phyloP scores from a whole-genome alignment of 2,113 vertebrate species.

The Rhineura floridana region DNA sequence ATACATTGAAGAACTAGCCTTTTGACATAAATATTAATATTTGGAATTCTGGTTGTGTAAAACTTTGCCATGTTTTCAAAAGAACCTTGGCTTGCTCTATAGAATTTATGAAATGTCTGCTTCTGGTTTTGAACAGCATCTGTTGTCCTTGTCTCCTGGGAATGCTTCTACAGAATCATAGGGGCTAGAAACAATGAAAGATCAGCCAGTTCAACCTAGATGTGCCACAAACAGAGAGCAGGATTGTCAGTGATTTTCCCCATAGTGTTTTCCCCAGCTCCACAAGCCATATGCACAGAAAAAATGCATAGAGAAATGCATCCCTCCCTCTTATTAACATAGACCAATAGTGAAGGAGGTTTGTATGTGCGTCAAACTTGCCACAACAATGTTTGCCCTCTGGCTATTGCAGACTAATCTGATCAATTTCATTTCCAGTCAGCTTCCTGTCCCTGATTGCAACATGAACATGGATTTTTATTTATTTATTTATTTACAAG shows the following conservation, averaged over 20 bases:
- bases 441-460: too few species aligned
- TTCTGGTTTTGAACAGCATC: not conserved
- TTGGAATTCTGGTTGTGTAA: slow-evolving; percentile 33
- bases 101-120: not conserved
- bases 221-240: not conserved
- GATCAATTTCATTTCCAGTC: not conserved
- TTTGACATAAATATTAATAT: slow-evolving; percentile 21
- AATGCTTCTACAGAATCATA: not conserved
- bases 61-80: not conserved
- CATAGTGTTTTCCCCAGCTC: not conserved
- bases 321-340: not conserved
- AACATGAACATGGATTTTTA: too few species aligned
- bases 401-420: not conserved
- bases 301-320: not conserved
- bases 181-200: not conserved
- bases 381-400: not conserved
- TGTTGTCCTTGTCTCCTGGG: not conserved
- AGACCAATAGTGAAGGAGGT: not conserved
- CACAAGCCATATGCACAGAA: not conserved
- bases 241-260: too few species aligned
- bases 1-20: not conserved
- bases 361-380: not conserved
- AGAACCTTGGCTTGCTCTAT: not conserved
- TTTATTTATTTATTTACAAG: too few species aligned
- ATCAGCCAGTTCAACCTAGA: too few species aligned